phyloP scores from a whole-genome alignment of 2,888 invertebrate species.

The Trissonchulus latispiculum region DNA sequence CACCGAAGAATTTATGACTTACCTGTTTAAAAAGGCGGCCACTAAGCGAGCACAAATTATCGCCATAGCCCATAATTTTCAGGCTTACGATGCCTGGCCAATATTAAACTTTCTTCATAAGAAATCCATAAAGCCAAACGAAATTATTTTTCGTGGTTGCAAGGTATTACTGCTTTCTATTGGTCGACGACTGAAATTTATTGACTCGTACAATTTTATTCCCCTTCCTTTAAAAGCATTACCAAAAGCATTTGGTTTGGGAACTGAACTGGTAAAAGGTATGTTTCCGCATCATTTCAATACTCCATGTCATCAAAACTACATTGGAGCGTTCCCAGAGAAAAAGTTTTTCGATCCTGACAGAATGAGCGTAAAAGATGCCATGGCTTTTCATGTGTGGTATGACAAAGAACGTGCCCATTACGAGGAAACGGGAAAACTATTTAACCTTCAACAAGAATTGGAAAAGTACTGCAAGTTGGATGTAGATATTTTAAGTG shows the following conservation, averaged over 20 bases:
- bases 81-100: conserved; percentile 23
- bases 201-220: conserved; percentile 21
- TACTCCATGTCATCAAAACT: conserved; percentile 7
- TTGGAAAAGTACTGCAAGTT: conserved; percentile 27
- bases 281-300: conserved; percentile 21
- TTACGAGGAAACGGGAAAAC: conserved; percentile 12
- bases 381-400: background rate
- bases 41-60: background rate
- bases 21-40: background rate
- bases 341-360: conserved; percentile 15
- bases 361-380: background rate
- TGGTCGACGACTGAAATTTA: background rate
- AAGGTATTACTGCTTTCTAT: conserved; percentile 19
- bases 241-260: conserved; percentile 17
- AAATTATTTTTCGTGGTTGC: conserved; percentile 2
- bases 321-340: background rate
- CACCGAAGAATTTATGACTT: background rate
- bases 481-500: conserved; percentile 26
- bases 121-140: background rate
- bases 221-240: conserved; percentile 17
- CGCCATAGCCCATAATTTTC: conserved; percentile 23
- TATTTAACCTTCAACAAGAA: conserved; percentile 29
- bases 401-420: background rate
- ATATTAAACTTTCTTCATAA: conserved; percentile 12
- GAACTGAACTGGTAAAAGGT: background rate